Base-by-base conservation (phyloP, 2,888 invertebrate species). In the Tenthredo notha region DNA sequence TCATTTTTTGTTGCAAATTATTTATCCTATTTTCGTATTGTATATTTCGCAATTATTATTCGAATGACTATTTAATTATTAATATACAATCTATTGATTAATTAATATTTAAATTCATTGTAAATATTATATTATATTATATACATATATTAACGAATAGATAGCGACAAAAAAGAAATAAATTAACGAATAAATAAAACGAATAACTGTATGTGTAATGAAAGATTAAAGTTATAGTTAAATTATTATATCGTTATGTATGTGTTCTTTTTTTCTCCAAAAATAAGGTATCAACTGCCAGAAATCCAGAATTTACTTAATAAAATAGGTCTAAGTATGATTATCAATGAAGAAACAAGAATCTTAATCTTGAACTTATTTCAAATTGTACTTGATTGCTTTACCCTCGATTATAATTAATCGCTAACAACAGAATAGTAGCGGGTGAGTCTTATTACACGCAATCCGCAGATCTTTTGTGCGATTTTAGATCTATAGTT, bases 191-290 rank as follows among this genome's bases (percentile, higher is more conserved):
- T 25, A 61, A 61, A 61, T 61, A 21, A 61, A 61, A n/a, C 10
- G 25, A 61, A 61, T 4, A 61, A 61, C 25, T 61, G 61, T 61
- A 25, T 61, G 61, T 61, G 61, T 61, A 61, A 61, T 61, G 61
- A 54, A 25, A 61, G 12, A 61, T 61, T 61, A 61, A 61, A 61
- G 61, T 25, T 21, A 61, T 61, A 61, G 61, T 61, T 61, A 61
- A 61, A 61, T 61, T 61, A 61, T 61, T 61, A 25, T 2, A 54
- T 54, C n/a, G 7, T 50, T 50, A 25, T 58, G 9, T 58, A 58
- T 61, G n/a, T n/a, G n/a, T n/a, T n/a, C n/a, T n/a, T n/a, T n/a
- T n/a, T n/a, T n/a, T n/a, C n/a, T n/a, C n/a, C n/a, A n/a, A n/a
- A n/a, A n/a, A n/a, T n/a, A n/a, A n/a, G n/a, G n/a, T n/a, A n/a